phyloP scores from a whole-genome alignment of 1,140 invertebrate species.

The Chironomus tepperi region DNA sequence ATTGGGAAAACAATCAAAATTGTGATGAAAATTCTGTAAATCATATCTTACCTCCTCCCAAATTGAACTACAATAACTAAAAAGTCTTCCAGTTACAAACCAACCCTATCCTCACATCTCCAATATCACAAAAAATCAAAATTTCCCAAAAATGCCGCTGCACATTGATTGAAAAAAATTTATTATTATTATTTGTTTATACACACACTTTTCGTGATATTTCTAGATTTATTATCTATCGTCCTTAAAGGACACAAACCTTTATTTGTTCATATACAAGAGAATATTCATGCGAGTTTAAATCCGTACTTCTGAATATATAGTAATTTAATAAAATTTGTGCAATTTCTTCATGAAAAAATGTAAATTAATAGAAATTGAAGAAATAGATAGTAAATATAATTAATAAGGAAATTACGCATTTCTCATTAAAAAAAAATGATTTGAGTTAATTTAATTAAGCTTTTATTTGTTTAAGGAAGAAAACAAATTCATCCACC shows the following conservation, averaged over 20 bases:
- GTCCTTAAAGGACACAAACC: not conserved
- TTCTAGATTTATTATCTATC: not conserved
- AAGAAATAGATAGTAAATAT: not conserved
- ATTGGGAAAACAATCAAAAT: too few relatives aligned
- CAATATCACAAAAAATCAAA: too few relatives aligned
- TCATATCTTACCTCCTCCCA: too few relatives aligned
- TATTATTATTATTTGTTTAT: too few relatives aligned
- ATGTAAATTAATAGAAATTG: constrained; percentile 3
- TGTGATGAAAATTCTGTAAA: too few relatives aligned
- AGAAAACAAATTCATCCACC: not conserved
- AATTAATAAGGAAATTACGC: not conserved
- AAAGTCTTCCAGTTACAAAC: too few relatives aligned
- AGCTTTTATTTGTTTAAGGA: not conserved
- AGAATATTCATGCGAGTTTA: not conserved
- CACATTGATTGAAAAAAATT: too few relatives aligned
- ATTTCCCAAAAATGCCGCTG: too few relatives aligned
- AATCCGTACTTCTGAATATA: not conserved
- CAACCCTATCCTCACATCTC: too few relatives aligned
- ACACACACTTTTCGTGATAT: not conserved
- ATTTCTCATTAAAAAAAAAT: not conserved
- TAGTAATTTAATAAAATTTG: not conserved
- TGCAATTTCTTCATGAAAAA: not conserved
- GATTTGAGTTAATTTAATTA: not conserved
- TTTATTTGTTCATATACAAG: not conserved
- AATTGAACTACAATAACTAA: too few relatives aligned